phyloP scores from a whole-genome alignment of 1,140 invertebrate genomes.

The Hormaphis cornu region DNA sequence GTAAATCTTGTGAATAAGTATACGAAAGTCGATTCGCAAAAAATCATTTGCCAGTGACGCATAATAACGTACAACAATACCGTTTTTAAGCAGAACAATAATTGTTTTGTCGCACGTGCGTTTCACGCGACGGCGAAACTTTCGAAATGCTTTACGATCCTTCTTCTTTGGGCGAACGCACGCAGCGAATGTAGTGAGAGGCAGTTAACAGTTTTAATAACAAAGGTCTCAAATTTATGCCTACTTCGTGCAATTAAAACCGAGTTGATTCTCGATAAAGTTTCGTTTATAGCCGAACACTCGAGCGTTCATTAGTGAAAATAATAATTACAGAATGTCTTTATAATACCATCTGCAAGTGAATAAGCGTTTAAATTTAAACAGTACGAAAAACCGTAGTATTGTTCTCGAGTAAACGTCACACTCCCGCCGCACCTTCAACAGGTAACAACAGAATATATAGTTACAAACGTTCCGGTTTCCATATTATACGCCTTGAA shows the following conservation, averaged over 20 bases:
- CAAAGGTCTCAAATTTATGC: constrained; percentile 2
- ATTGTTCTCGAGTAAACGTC: neutral
- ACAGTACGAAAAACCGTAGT: neutral
- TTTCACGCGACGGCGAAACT: constrained; percentile 1
- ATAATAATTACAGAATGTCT: neutral
- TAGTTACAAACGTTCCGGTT: too few relatives aligned
- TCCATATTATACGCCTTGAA: too few relatives aligned
- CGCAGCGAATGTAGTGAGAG: constrained; percentile 2
- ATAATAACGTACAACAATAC: neutral
- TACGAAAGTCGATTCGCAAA: neutral
- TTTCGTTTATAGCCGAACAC: constrained; percentile 4
- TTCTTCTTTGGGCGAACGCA: neutral
- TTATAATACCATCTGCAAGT: too few relatives aligned
- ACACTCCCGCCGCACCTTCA: neutral
- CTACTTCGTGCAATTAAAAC: constrained; percentile 18
- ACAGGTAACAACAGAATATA: neutral
- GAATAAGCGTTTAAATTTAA: neutral
- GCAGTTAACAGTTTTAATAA: constrained; percentile 6
- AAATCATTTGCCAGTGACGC: neutral
- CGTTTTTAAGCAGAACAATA: neutral
- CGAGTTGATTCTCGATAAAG: constrained; percentile 21
- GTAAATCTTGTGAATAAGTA: too few relatives aligned
- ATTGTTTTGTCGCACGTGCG: constrained; percentile 14
- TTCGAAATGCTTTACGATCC: constrained; percentile 17
- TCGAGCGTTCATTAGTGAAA: constrained; percentile 10